Percentiles rank a stretch among this genome's conserved stretches.
phyloP scores from a whole-genome alignment of 2,888 invertebrate species.

The Pristionchus japonicus region DNA sequence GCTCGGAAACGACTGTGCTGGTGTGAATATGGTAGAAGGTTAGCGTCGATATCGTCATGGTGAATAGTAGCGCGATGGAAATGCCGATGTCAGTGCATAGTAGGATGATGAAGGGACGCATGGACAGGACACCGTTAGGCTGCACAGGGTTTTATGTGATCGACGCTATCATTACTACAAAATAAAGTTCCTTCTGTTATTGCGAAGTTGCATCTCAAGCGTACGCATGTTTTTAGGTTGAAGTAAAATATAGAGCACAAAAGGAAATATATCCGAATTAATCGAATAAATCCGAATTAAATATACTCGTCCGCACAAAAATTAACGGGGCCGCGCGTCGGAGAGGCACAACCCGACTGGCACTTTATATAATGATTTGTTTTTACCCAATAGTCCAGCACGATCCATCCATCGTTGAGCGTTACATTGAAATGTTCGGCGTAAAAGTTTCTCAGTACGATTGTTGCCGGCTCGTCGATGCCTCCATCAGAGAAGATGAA shows the following conservation, averaged over 20 bases:
- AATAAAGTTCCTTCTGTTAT: not conserved
- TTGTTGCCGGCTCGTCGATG: not conserved
- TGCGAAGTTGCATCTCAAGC: not conserved
- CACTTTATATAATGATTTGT: not conserved
- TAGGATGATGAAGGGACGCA: not conserved
- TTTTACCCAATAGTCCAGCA: not conserved
- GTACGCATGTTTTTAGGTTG: too few species aligned
- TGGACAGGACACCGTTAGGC: not conserved
- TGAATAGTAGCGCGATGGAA: not conserved
- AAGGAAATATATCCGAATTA: not conserved
- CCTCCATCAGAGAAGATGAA: not conserved
- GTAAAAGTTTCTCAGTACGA: not conserved
- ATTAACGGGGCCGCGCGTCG: too few species aligned
- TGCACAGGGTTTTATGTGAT: too few species aligned
- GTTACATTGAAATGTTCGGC: not conserved
- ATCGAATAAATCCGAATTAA: too few species aligned
- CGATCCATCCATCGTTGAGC: not conserved
- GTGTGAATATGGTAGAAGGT: not conserved
- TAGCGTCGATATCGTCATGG: not conserved
- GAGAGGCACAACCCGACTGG: too few species aligned
- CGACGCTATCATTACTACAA: too few species aligned
- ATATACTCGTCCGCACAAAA: too few species aligned
- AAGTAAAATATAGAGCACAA: too few species aligned
- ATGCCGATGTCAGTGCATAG: not conserved
- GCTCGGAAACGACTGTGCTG: not conserved